Evolutionary conservation across 2,888 invertebrate species (phyloP), one percentile per base, ranked within the genome.

Genomic region (Lasioglossum vierecki): DNA sequence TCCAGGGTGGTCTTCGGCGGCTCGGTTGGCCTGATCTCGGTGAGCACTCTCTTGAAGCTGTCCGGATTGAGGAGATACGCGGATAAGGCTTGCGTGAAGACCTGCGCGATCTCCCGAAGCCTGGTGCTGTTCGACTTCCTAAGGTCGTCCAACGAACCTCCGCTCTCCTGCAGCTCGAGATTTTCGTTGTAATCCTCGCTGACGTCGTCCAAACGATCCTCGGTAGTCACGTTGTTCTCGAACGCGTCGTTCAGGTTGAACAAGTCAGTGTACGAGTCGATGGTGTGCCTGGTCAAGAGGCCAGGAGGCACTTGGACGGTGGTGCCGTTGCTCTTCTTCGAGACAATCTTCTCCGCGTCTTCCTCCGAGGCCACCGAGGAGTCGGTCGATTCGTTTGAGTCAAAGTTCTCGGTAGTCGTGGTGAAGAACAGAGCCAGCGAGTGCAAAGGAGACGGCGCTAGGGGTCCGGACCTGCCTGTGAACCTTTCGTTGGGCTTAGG

Each of bases 1-100:
- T 79, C 92, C 85, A 81, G 87, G 2, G 92, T 89, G 35, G 97
- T 78, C 39, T 1, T 87, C 30, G 97, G 96, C 0, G 97, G 98
- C 91, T 97, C 97, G 0, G 98, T 98, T 0, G 98, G 98, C 92
- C 98, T 96, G 1, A 97, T 97, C 88, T 97, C 97, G 11, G 97
- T 97, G 35, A 98, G 94, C 35, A 97, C 97, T 92, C 97, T 97
- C 88, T 97, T 96, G 91, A 98, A 98, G 78, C 97, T 97, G n/a
- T 97, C 97, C 0, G 98, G 98, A 94, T 98, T 97, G 94, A 98
- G 97, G 6, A 98, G 95, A 90, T 98, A 98, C 0, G 97, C 97
- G 1, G 97, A 97, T 26, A 98, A 95, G 0, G 98, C 98, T 92
- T 98, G 97, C 0, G 98, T 98, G 91, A 98, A 98, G 5, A 98